Conservation (phyloP, 2,113 vertebrate species). For the Ptilonorhynchus violaceus region DNA sequence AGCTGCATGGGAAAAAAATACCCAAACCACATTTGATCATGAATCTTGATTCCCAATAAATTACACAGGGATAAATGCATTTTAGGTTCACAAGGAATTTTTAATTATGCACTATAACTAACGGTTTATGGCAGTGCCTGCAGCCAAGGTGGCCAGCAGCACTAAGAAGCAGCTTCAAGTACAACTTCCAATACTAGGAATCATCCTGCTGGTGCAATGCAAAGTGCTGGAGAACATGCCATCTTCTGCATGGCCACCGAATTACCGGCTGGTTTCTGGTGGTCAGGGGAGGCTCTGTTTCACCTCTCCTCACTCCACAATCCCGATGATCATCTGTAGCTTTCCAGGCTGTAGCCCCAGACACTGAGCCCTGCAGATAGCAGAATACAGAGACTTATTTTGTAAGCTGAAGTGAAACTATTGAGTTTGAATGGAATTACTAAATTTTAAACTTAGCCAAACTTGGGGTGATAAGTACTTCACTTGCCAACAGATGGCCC, state of each 20-base stretch:
- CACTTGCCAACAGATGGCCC: not conserved
- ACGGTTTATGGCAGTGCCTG: not conserved
- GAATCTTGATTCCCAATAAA: not conserved
- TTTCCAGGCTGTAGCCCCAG: not conserved
- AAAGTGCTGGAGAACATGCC: not conserved
- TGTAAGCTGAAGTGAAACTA: not conserved
- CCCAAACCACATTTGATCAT: not conserved
- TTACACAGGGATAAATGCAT: not conserved
- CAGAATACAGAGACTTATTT: not conserved
- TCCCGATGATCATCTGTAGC: not conserved
- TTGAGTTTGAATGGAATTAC: not conserved
- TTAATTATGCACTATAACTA: not conserved
- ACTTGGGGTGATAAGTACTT: not conserved
- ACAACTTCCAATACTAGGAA: not conserved
- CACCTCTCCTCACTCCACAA: not conserved
- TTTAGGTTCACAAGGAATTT: not conserved
- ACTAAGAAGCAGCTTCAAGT: not conserved
- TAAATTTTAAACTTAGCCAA: not conserved
- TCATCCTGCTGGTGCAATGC: not conserved
- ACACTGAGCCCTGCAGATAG: not conserved
- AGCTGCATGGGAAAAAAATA: not conserved
- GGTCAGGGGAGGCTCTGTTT: not conserved
- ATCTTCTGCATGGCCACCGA: not conserved
- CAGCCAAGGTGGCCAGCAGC: not conserved
- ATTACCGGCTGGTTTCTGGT: not conserved